These are phyloP conservation scores for Leptopilina clavipes DNA, from an alignment of 1,140 invertebrate genomes.

Conservation along the genomic window DNA sequence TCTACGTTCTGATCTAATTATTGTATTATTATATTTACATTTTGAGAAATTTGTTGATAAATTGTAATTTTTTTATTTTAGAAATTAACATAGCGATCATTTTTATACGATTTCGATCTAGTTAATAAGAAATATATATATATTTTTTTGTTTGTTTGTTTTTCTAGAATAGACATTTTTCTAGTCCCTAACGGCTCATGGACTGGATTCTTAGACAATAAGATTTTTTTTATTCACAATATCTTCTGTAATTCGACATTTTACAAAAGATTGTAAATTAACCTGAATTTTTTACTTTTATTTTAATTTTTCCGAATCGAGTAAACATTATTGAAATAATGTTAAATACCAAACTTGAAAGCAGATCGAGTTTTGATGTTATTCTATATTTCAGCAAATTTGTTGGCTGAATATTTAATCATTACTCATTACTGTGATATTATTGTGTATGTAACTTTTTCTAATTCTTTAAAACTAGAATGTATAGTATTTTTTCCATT, in stretches of 20 bases:
- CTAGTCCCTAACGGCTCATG: neutral
- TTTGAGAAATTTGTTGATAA: too few relatives aligned
- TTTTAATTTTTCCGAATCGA: neutral
- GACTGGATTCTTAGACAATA: neutral
- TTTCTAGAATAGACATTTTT: neutral
- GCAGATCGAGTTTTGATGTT: conserved; percentile 7
- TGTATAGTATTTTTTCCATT: neutral
- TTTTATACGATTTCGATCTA: neutral
- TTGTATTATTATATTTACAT: too few relatives aligned
- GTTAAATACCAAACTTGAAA: neutral
- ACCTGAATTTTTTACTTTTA: neutral
- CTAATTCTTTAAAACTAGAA: neutral
- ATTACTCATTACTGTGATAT: conserved; percentile 22
- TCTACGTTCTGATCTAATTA: too few relatives aligned
- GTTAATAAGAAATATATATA: neutral
- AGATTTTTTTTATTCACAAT: neutral
- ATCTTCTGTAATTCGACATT: neutral
- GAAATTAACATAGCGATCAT: neutral
- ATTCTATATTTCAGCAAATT: neutral
- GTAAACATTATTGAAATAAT: neutral
- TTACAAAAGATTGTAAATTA: neutral
- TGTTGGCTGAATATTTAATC: neutral
- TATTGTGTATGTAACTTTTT: conserved; percentile 3
- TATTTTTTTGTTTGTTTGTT: neutral
- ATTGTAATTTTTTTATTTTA: too few relatives aligned